These are phyloP conservation scores for Drosophila sturtevanti DNA, from an alignment of 1,140 invertebrate species.

Conservation along the genomic window DNA sequence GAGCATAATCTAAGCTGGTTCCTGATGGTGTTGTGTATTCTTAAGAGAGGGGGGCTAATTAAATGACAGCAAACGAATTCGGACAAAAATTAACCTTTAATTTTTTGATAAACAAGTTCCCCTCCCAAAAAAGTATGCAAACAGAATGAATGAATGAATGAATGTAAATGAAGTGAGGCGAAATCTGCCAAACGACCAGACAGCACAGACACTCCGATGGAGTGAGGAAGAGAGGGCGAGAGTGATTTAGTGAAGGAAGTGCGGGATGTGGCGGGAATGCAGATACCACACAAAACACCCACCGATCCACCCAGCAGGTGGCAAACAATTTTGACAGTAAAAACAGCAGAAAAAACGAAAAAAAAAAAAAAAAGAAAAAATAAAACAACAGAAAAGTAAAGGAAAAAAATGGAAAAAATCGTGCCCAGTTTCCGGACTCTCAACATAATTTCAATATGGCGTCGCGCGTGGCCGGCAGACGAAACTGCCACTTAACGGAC, in stretches of 20 bases:
- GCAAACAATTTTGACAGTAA: conserved; percentile 9
- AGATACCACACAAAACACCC: no score
- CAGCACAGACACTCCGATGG: background rate
- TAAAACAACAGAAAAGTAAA: background rate
- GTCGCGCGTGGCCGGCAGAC: conserved; percentile 20
- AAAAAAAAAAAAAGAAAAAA: background rate
- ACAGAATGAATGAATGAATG: conserved; percentile 14
- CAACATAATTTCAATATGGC: conserved; percentile 27
- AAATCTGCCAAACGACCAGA: background rate
- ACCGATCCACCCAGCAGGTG: conserved; percentile 3
- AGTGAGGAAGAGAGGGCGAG: background rate
- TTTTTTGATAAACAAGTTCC: conserved; percentile 11
- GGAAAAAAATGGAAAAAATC: conserved; percentile 1
- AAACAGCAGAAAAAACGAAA: background rate
- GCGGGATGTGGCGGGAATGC: no score
- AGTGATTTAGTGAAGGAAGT: background rate
- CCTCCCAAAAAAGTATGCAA: background rate
- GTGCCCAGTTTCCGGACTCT: conserved; percentile 10
- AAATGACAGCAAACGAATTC: background rate
- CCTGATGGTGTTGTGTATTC: background rate
- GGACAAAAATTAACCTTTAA: conserved; percentile 20
- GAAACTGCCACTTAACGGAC: conserved; percentile 27
- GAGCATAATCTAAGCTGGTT: background rate
- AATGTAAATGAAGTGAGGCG: conserved; percentile 18
- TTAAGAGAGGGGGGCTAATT: background rate